Conservation (phyloP, 2,888 invertebrate species). For the Scaptomyza cyrtandrae region DNA sequence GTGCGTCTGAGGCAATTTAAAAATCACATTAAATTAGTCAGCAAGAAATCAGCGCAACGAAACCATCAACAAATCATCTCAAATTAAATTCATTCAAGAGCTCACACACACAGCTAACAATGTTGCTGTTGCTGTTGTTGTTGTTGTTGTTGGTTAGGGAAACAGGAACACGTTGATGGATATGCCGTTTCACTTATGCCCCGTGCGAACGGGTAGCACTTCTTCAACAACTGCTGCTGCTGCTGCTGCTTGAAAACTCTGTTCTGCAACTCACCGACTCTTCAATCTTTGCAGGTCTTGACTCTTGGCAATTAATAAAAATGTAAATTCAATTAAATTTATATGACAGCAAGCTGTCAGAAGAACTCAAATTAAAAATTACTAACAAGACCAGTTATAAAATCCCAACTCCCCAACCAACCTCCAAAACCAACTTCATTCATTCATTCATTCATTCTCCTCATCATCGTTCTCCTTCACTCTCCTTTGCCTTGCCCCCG, state of each 20-base stretch:
- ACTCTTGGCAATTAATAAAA: constrained; percentile 82
- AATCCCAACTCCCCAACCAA: background rate
- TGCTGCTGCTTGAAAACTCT: background rate
- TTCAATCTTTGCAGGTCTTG: constrained; percentile 3
- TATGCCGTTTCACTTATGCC: constrained; percentile 60
- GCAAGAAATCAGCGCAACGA: constrained; percentile 81
- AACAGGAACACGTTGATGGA: background rate
- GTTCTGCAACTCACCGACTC: constrained; percentile 12
- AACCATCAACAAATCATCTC: constrained; percentile 80
- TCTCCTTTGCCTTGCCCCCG: constrained; percentile 11
- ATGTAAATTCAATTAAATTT: constrained; percentile 84
- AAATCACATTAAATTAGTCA: constrained; percentile 81
- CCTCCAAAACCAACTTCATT: background rate
- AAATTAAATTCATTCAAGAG: constrained; percentile 80
- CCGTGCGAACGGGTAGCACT: constrained; percentile 56
- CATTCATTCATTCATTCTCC: no score
- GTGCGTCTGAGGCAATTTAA: constrained; percentile 72
- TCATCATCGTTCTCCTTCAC: constrained; percentile 1
- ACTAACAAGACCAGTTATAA: constrained; percentile 77
- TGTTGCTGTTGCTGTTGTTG: background rate
- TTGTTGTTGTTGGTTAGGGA: background rate
- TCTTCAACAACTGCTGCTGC: background rate
- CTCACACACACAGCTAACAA: constrained; percentile 18
- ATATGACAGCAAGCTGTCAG: constrained; percentile 84
- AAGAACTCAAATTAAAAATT: constrained; percentile 83